Conservation (phyloP, 2,113 vertebrate genomes). For the Chamaetylas fuelleborni region DNA sequence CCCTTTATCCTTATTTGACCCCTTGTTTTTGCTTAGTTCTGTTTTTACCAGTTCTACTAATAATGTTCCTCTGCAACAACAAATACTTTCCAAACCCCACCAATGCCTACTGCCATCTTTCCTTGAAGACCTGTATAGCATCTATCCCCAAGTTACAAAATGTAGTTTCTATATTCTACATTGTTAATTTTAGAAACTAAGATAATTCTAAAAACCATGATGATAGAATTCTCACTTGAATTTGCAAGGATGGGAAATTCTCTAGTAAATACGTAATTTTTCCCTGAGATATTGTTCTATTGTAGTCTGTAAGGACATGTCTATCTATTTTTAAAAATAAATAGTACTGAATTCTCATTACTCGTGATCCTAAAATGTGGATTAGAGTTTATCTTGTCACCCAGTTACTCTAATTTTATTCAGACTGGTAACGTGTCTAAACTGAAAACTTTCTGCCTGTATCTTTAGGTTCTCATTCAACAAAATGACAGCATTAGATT, state of each 20-base stretch:
- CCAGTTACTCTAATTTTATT: neutral
- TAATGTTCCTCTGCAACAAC: neutral
- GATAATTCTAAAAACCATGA: neutral
- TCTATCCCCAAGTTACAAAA: neutral
- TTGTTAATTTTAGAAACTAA: neutral
- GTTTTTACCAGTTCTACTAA: neutral
- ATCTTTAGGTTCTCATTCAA: neutral
- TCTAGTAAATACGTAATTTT: neutral
- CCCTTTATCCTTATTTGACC: conserved; percentile 19
- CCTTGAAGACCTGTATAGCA: neutral
- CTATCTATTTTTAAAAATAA: neutral
- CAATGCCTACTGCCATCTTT: neutral
- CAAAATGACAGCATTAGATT: neutral
- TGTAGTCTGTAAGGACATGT: neutral
- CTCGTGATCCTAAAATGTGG: neutral
- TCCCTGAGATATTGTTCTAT: neutral
- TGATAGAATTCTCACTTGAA: neutral
- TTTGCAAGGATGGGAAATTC: neutral
- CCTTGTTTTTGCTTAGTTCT: neutral
- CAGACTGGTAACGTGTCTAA: neutral
- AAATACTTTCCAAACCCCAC: neutral
- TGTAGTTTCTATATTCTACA: neutral
- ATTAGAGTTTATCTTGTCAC: neutral
- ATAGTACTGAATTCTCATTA: neutral
- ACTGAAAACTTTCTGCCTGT: neutral